These are phyloP conservation scores for Myrmecophaga tridactyla DNA, from an alignment of 2,113 vertebrate species.

Conservation along the genomic window DNA sequence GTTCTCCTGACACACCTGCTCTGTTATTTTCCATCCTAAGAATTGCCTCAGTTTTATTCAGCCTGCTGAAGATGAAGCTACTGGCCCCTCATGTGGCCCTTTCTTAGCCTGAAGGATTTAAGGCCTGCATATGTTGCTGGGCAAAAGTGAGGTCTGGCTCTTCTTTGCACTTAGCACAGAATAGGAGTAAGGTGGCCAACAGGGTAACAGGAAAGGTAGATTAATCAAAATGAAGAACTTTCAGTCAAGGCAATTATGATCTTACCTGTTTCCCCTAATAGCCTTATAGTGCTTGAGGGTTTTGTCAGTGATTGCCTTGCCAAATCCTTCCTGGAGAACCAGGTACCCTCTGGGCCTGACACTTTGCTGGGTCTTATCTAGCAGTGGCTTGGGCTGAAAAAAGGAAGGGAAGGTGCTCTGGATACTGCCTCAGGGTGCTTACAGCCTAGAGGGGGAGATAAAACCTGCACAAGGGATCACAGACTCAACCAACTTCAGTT, in stretches of 20 bases:
- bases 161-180: neutral
- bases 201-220: neutral
- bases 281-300: neutral
- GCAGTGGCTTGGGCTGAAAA: neutral
- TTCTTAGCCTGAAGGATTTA: neutral
- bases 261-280: neutral
- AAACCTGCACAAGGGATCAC: neutral
- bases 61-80: neutral
- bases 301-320: neutral
- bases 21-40: neutral
- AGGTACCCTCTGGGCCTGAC: neutral
- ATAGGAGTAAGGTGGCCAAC: neutral
- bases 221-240: neutral
- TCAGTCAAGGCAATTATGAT: neutral
- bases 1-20: neutral
- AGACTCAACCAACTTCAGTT: neutral
- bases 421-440: neutral
- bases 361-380: neutral
- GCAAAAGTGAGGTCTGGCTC: neutral
- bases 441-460: neutral
- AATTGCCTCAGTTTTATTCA: neutral
- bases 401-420: neutral
- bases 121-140: neutral
- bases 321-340: neutral
- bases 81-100: neutral